Evolutionary conservation across 2,797 vertebrate species (phyloP).

Genomic region (Triplophysa bombifrons): DNA sequence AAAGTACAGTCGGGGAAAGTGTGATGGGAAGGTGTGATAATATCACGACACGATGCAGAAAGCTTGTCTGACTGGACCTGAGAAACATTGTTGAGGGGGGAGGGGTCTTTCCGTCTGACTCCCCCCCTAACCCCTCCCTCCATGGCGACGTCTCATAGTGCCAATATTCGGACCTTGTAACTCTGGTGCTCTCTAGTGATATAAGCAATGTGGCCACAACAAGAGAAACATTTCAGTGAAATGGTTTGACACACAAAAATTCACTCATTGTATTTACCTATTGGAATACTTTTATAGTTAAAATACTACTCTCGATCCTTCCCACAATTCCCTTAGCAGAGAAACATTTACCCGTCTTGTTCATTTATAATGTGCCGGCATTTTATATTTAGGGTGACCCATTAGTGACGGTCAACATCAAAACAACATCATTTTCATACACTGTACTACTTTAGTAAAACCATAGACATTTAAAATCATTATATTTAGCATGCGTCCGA

Average conservation of each 20-base stretch:
- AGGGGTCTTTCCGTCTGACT: slow-evolving; percentile 75
- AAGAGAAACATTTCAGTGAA: background rate
- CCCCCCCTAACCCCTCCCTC: slow-evolving; percentile 72
- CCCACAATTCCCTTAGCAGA: background rate
- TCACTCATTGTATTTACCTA: background rate
- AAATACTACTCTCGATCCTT: background rate
- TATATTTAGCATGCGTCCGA: background rate
- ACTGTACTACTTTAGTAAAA: background rate
- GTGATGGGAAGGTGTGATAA: slow-evolving; percentile 61
- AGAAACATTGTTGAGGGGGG: slow-evolving; percentile 76
- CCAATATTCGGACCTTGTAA: slow-evolving; percentile 77
- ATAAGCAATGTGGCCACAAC: slow-evolving; percentile 76
- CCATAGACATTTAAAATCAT: background rate
- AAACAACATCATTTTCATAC: background rate
- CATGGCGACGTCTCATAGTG: slow-evolving; percentile 78
- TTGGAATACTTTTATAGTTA: background rate
- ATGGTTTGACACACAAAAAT: background rate
- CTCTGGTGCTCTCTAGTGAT: slow-evolving; percentile 79
- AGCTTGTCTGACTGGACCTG: slow-evolving; percentile 79
- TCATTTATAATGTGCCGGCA: background rate
- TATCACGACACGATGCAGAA: slow-evolving; percentile 76
- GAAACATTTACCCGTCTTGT: background rate
- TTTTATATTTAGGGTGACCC: background rate
- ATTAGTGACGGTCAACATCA: background rate
- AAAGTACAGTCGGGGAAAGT: slow-evolving; percentile 21